Percentiles rank a stretch among this genome's conserved stretches.
Conservation (phyloP, 1,140 invertebrate species). For the Drosophila ficusphila region DNA sequence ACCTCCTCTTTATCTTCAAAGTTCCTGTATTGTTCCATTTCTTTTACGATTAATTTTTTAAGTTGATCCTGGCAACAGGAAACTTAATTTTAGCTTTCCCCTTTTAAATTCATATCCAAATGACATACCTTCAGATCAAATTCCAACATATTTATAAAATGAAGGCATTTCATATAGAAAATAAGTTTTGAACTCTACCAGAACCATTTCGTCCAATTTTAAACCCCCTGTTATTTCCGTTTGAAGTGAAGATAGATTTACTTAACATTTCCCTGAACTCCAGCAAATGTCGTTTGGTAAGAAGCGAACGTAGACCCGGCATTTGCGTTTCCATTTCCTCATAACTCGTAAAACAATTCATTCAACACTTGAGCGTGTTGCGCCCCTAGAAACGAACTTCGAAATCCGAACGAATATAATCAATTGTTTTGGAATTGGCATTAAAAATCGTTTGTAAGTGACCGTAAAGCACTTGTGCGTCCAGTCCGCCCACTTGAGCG, state of each 20-base stretch:
- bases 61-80: too few relatives aligned
- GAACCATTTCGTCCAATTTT: too few relatives aligned
- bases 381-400: slow-evolving; percentile 17
- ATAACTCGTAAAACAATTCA: slow-evolving; percentile 81
- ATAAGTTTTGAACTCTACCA: too few relatives aligned
- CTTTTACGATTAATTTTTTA: too few relatives aligned
- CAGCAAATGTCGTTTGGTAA: background rate
- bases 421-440: slow-evolving; percentile 79
- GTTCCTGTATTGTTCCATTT: too few relatives aligned
- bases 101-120: too few relatives aligned
- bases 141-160: too few relatives aligned
- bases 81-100: too few relatives aligned
- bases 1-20: too few relatives aligned
- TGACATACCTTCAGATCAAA: too few relatives aligned
- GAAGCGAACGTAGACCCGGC: slow-evolving; percentile 1
- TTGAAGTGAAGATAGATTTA: background rate
- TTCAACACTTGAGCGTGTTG: slow-evolving; percentile 46
- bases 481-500: slow-evolving; percentile 69
- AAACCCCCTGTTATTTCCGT: background rate
- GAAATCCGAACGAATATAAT: slow-evolving; percentile 49
- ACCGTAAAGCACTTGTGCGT: slow-evolving; percentile 77
- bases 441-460: slow-evolving; percentile 77
- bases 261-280: slow-evolving; percentile 1
- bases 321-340: slow-evolving; percentile 56
- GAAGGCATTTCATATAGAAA: too few relatives aligned